Conservation (phyloP, 2,888 invertebrate species). For the Megaustenia siamemsis region DNA sequence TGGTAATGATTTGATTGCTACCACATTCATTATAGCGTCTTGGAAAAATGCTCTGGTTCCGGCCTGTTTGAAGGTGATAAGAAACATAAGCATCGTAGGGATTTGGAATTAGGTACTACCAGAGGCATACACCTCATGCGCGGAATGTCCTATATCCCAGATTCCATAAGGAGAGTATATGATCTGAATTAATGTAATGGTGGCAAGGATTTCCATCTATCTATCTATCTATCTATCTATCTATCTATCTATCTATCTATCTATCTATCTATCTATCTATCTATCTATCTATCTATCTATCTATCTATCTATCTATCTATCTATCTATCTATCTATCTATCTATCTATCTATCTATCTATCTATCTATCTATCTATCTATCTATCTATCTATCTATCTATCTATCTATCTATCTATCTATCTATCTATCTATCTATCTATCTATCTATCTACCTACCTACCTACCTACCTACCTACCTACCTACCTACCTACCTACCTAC, state of each 20-base stretch:
- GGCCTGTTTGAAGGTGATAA: no score
- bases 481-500: neutral
- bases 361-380: constrained; percentile 5
- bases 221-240: constrained; percentile 12
- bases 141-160: no score
- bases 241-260: constrained; percentile 7
- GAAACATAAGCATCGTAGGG: no score
- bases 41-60: no score
- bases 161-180: no score
- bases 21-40: no score
- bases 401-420: neutral
- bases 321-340: neutral
- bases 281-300: constrained; percentile 7
- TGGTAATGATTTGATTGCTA: no score
- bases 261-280: constrained; percentile 7
- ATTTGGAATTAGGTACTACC: no score
- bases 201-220: neutral
- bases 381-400: constrained; percentile 7
- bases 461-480: neutral
- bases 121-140: no score
- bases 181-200: no score
- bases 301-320: constrained; percentile 7
- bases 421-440: neutral
- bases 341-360: constrained; percentile 7
- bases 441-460: neutral